Percentiles rank a stretch among this genome's conserved stretches.
Evolutionary conservation across 2,113 vertebrate species (phyloP).

Genomic region (Epinephelus moara): DNA sequence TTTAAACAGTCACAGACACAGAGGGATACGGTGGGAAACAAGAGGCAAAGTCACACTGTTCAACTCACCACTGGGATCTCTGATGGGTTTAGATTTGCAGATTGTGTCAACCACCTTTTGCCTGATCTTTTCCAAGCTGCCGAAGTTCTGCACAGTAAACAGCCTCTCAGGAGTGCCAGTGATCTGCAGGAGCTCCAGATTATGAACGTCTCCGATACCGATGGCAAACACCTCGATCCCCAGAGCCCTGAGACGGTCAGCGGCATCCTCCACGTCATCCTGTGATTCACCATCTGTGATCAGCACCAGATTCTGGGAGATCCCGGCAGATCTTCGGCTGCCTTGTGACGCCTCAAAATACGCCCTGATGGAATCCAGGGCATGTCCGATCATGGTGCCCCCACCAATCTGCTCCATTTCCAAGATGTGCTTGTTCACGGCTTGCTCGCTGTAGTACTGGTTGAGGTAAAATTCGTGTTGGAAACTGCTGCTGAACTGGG

Average conservation of each 20-base stretch:
- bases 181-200: constrained; percentile 79
- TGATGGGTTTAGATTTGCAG: constrained; percentile 37
- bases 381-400: constrained; percentile 74
- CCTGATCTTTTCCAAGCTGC: constrained; percentile 66
- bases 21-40: not conserved
- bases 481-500: constrained; percentile 81
- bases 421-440: constrained; percentile 68
- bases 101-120: constrained; percentile 77
- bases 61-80: not conserved
- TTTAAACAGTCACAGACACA: not conserved
- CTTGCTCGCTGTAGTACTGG: constrained; percentile 42
- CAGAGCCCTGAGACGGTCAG: constrained; percentile 54
- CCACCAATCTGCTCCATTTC: constrained; percentile 52
- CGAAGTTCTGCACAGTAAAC: constrained; percentile 76
- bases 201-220: constrained; percentile 73
- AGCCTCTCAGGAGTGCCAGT: constrained; percentile 59
- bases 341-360: constrained; percentile 79
- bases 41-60: not conserved
- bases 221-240: constrained; percentile 81
- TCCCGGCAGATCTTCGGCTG: constrained; percentile 54
- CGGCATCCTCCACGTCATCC: constrained; percentile 69
- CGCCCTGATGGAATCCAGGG: constrained; percentile 62
- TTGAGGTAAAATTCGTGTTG: constrained; percentile 83
- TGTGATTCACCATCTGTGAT: constrained; percentile 84
- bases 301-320: constrained; percentile 85